Base-by-base conservation (phyloP, 2,113 vertebrate genomes). In the Chunga burmeisteri region DNA sequence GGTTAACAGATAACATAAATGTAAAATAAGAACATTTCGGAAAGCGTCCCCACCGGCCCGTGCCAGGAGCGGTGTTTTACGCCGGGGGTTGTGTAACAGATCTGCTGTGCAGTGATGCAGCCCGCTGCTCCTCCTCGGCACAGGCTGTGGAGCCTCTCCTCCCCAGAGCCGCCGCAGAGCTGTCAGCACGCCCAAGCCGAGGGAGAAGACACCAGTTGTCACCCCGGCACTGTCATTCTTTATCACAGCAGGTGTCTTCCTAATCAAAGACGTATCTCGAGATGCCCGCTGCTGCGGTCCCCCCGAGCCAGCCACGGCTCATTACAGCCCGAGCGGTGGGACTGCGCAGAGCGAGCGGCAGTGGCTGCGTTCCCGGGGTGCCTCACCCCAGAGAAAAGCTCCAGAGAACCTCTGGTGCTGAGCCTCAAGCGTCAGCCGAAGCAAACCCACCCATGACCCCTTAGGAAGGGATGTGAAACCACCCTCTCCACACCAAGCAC, bases 181-280 rank as follows among this genome's bases (percentile, higher is more conserved):
- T 68, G 86, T 25, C 26, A 16, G 70, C 75, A 8, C 34, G 25
- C 36, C 9, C 21, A 20, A 87, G 80, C 93, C 59, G 36, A 86
- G 89, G 80, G 49, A 87, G 36, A 59, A 70, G 95, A 66, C 20
- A 8, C 17, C 34, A 22, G n/a, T 25, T 62, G 74, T 85, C 94
- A 91, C 83, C 59, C 77, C 15, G 38, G 75, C 58, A 2, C 77
- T 42, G 83, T 52, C 95, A 72, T 53, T 74, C 95, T 63, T 94
- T 79, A 42, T 68, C 91, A 26, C 97, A 70, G 97, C 93, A 67
- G 95, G 96, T n/a, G 90, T 70, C 87, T 46, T 91, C 96, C 95
- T 92, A 86, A 97, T 96, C 97, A 96, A 90, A 98, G 94, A 44
- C 29, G 10, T 9, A 10, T 79, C 93, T 88, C 25, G 40, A 71